Conservation (phyloP, 2,797 vertebrate genomes). For the Sardinella longiceps region DNA sequence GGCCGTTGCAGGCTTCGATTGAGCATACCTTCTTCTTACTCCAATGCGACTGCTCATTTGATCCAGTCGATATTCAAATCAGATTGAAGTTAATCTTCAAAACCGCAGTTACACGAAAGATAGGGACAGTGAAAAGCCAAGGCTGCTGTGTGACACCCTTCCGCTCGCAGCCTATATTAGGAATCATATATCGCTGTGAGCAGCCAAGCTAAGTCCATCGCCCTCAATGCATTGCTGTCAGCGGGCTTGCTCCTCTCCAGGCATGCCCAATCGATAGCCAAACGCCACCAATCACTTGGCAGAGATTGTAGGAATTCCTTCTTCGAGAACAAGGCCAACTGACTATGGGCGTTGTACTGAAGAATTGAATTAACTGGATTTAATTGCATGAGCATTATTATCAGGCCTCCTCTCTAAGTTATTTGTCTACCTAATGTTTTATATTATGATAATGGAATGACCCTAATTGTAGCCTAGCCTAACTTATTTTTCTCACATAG, state of each 20-base stretch:
- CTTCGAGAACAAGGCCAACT: not conserved
- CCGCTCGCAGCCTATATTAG: not conserved
- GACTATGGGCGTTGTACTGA: not conserved
- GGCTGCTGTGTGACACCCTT: not conserved
- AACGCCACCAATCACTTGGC: not conserved
- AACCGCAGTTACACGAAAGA: not conserved
- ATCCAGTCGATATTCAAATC: conserved; percentile 25
- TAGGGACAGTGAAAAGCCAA: not conserved
- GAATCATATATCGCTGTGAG: conserved; percentile 55
- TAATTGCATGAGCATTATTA: too few relatives aligned
- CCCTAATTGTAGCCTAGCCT: too few relatives aligned
- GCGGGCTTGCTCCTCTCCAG: conserved; percentile 40
- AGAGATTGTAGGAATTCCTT: conserved; percentile 8
- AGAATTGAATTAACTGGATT: not conserved
- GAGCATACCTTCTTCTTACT: conserved; percentile 31
- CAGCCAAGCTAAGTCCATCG: conserved; percentile 5
- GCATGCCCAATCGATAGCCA: not conserved
- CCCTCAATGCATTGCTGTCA: conserved; percentile 16
- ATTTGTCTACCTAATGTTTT: too few relatives aligned
- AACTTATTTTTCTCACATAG: not conserved
- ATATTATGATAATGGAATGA: not conserved
- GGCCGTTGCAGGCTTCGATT: conserved; percentile 43
- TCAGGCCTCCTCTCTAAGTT: too few relatives aligned
- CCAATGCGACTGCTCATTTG: conserved; percentile 47
- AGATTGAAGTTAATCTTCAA: not conserved